Conservation (phyloP, 1,140 invertebrate species). For the Pissodes strobi region DNA sequence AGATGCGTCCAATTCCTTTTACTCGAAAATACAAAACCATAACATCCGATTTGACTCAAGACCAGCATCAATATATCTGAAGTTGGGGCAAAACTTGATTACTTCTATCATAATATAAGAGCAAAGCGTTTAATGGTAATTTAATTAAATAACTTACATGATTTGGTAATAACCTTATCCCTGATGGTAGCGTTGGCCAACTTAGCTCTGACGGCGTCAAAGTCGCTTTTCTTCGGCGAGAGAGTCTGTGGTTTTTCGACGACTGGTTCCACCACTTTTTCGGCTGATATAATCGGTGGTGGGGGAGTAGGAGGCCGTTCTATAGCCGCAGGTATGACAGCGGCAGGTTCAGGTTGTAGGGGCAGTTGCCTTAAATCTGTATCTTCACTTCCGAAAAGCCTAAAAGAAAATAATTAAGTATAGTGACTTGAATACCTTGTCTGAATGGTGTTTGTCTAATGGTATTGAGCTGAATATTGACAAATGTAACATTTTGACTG, state of each 20-base stretch:
- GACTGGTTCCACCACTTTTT: constrained; percentile 49
- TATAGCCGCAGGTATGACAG: constrained; percentile 45
- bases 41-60: too few relatives aligned
- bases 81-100: too few relatives aligned
- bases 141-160: constrained; percentile 46
- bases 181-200: constrained; percentile 66
- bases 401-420: constrained; percentile 57
- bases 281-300: constrained; percentile 62
- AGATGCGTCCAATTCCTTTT: too few relatives aligned
- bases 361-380: constrained; percentile 77
- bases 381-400: constrained; percentile 89
- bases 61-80: too few relatives aligned
- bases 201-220: constrained; percentile 65
- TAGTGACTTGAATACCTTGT: too few relatives aligned
- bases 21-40: too few relatives aligned
- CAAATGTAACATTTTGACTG: too few relatives aligned
- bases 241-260: constrained; percentile 55
- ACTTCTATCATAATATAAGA: too few relatives aligned
- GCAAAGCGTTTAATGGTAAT: too few relatives aligned
- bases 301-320: constrained; percentile 52
- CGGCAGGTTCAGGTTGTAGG: constrained; percentile 59
- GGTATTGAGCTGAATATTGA: too few relatives aligned
- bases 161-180: constrained; percentile 55
- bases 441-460: too few relatives aligned
- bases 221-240: constrained; percentile 54